phyloP scores from a whole-genome alignment of 2,113 vertebrate genomes.

The Trochalopteron elliotii region DNA sequence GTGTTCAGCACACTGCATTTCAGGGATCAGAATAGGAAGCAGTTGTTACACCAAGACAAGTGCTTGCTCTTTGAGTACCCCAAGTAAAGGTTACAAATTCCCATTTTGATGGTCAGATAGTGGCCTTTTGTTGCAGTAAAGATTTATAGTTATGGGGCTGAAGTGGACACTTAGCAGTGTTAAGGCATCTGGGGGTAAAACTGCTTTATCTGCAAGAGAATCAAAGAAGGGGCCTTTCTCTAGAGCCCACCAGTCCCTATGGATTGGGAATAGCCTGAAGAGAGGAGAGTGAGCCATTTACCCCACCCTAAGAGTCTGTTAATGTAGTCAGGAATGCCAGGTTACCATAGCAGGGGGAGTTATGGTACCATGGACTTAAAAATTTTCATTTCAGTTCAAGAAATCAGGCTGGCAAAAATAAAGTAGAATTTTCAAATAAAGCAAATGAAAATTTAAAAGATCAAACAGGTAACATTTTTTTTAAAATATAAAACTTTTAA shows the following conservation, averaged over 20 bases:
- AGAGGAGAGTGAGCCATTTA: neutral
- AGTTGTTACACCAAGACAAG: neutral
- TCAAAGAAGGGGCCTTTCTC: neutral
- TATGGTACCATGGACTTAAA: neutral
- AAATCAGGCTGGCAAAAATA: neutral
- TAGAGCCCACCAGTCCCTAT: neutral
- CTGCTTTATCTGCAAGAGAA: neutral
- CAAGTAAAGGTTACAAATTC: neutral
- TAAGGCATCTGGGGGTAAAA: neutral
- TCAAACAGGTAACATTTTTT: neutral
- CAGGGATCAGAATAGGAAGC: neutral
- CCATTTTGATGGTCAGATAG: neutral
- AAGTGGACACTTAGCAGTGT: neutral
- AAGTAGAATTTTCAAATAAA: neutral
- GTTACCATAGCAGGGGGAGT: neutral
- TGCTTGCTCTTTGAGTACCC: neutral
- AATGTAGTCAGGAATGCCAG: neutral
- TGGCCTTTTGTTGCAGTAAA: neutral
- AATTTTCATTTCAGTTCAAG: neutral
- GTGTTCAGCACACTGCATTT: neutral
- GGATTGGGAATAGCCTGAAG: neutral
- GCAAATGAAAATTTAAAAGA: neutral
- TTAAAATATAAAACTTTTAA: slow-evolving; percentile 14
- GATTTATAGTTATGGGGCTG: neutral
- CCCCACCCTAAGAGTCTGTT: too few species aligned